Base-by-base conservation (phyloP, 2,888 invertebrate species). In the Drosophila kambysellisi region DNA sequence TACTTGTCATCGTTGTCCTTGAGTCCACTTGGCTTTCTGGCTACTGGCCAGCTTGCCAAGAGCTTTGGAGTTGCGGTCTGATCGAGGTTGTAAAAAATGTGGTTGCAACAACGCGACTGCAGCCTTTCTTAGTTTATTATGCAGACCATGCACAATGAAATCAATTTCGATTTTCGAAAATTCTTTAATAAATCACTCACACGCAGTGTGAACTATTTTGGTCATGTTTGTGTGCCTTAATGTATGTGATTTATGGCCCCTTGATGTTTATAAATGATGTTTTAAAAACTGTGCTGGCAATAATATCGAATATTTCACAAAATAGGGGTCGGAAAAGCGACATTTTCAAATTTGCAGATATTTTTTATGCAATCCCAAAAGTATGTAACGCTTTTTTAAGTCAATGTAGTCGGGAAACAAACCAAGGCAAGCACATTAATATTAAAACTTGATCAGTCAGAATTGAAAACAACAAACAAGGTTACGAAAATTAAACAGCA, bases 161-260 rank as follows among this genome's bases (percentile, higher is more conserved):
- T 85, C 88, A 79, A 85, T 87, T 84, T 75, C 70, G 58, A 59
- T 66, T 52, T 73, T 62, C 25, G 53, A 74, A 76, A 69, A 81
- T 69, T 57, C 50, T 72, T 71, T 59, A 69, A 87, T 85, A 89
- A 89, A 89, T 89, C 84, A 87, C 84, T 81, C 89, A 84, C 82
- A 81, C 89, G 82, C 79, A 83, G 70, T 70, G 77, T 81, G 70
- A 68, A 64, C 61, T 41, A 46, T 63, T 60, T 57, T 56, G 37
- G 43, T 57, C 29, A 17, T 54, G 43, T 50, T 33, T 74, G 54
- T 54, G 58, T 48, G 69, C 59, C 43, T 37, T 30, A 15, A 29
- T n/a, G 37, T 25, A 33, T 15, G 4, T 59, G 76, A 76, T 76
- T 76, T 72, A 80, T 72, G 43, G 4, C 35, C 20, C 11, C 29